Evolutionary conservation across 2,888 invertebrate genomes (phyloP), one percentile per base, ranked within the genome.

Genomic region (Cactoblastis cactorum): DNA sequence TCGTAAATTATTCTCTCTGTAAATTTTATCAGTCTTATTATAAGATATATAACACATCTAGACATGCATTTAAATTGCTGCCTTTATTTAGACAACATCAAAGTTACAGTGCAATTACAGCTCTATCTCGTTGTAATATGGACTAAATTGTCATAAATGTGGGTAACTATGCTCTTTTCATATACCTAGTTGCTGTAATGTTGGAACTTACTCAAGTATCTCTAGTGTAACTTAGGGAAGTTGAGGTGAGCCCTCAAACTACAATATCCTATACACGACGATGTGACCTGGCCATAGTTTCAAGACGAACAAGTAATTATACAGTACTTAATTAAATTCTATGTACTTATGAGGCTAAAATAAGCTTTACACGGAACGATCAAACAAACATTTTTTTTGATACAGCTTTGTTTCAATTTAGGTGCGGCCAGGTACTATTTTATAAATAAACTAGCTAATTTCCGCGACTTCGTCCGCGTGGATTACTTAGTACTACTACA

Each of bases 301-400:
- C 14, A 37, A 33, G 37, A 17, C 37, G 52, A 58, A 52, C 50
- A 59, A 63, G 67, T 78, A 77, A 78, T 80, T 78, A 77, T 74
- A 74, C 59, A 61, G 58, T 72, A 76, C 70, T 74, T 71, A 77
- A 80, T 80, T 75, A 73, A 76, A 78, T 70, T 71, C 68, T 37
- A 24, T 48, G 47, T 37, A 35, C 47, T 48, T 52, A 53, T 46
- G 49, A 15, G 22, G 17, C 28, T 24, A 18, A 37, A 37, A 14
- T 35, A 22, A 4, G 28, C 37, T 48, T 28, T 9, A 48, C 47
- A 48, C 24, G 4, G 5, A 1, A n/a, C 37, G 37, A 48, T 28
- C 3, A 18, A 33, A 8, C 0, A 18, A 33, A 12, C 28, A 4
- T 9, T 9, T 6, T 6, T 28, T 28, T 8, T 4, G 6, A 22